Evolutionary conservation across 2,888 invertebrate genomes (phyloP).

Genomic region (Drosophila crucigera): DNA sequence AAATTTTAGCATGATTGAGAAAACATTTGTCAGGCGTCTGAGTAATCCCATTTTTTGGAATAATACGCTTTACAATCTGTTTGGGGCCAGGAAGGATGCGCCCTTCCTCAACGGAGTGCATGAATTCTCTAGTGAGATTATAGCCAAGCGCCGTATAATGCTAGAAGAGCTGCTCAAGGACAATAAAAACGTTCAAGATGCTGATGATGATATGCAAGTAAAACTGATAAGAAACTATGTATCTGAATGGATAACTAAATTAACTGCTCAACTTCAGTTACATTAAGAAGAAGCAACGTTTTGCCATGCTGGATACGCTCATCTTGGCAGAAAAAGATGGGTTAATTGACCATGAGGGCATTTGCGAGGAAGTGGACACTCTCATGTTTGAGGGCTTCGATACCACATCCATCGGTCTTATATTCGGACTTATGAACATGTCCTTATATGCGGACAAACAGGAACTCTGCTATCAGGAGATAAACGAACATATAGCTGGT

Average conservation of each 20-base stretch:
- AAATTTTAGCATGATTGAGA: conserved; percentile 70
- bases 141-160: conserved; percentile 70
- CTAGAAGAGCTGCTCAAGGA: conserved; percentile 50
- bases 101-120: conserved; percentile 66
- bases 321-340: conserved; percentile 75
- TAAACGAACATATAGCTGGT: conserved; percentile 71
- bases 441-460: conserved; percentile 71
- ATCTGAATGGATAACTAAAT: not conserved
- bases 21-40: conserved; percentile 64
- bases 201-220: conserved; percentile 56
- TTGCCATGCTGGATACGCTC: conserved; percentile 79
- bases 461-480: conserved; percentile 73
- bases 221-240: not conserved
- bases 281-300: conserved; percentile 69
- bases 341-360: conserved; percentile 84
- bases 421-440: conserved; percentile 77
- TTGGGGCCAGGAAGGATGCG: conserved; percentile 54
- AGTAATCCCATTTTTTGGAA: conserved; percentile 67
- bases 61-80: conserved; percentile 52
- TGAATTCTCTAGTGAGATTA: conserved; percentile 78
- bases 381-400: conserved; percentile 86
- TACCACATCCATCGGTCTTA: conserved; percentile 78
- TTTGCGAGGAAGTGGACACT: conserved; percentile 90
- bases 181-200: not conserved
- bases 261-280: conserved; percentile 36